These are phyloP conservation scores for Notodonta dromedarius DNA, from an alignment of 2,888 invertebrate species.

Conservation along the genomic window DNA sequence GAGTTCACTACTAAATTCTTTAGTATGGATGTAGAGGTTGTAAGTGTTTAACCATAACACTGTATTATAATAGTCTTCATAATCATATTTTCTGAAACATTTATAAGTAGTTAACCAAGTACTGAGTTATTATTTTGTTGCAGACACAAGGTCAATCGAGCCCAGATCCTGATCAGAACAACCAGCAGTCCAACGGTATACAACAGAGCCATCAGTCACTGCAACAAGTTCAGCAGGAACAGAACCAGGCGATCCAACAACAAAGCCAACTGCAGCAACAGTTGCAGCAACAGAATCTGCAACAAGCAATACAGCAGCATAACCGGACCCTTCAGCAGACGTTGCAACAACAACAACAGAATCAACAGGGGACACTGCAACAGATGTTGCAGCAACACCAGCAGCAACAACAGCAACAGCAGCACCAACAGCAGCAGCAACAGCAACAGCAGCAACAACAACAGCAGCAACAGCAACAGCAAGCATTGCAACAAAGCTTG, in stretches of 20 bases:
- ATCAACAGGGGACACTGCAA: conserved; percentile 49
- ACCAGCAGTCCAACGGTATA: conserved; percentile 77
- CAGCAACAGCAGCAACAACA: conserved; percentile 58
- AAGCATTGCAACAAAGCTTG: conserved; percentile 65
- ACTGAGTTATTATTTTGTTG: conserved; percentile 43
- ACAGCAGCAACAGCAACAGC: conserved; percentile 57
- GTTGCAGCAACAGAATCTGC: conserved; percentile 57
- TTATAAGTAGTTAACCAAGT: too few relatives aligned
- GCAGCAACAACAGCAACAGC: conserved; percentile 57
- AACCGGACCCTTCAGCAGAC: conserved; percentile 57
- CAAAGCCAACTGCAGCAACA: conserved; percentile 59
- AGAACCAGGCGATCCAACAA: conserved; percentile 61
- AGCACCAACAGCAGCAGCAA: conserved; percentile 52
- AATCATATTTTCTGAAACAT: too few relatives aligned
- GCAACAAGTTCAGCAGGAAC: conserved; percentile 68
- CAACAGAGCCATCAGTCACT: conserved; percentile 70
- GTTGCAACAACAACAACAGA: conserved; percentile 61
- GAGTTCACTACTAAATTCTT: too few relatives aligned
- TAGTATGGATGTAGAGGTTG: too few relatives aligned
- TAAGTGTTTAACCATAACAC: too few relatives aligned
- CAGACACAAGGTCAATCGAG: conserved; percentile 82
- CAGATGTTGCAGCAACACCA: conserved; percentile 60
- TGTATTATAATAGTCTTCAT: too few relatives aligned
- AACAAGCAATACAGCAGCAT: conserved; percentile 61
- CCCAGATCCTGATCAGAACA: conserved; percentile 73